Conservation (phyloP, 2,888 invertebrate genomes). For the Chymomyza amoena region DNA sequence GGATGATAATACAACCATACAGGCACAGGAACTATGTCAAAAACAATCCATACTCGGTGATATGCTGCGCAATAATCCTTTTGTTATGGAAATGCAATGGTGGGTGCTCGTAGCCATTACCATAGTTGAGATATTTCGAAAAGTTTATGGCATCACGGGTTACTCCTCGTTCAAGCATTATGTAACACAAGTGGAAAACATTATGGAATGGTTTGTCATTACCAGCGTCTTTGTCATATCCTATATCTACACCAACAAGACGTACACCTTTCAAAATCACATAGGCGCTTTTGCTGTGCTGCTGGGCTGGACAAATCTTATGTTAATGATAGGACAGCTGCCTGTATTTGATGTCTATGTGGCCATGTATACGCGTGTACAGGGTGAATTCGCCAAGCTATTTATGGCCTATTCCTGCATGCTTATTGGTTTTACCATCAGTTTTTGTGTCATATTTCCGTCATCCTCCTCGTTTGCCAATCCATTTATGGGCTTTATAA, state of each 20-base stretch:
- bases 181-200: constrained; percentile 89
- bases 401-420: constrained; percentile 91
- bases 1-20: constrained; percentile 86
- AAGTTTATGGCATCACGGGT: constrained; percentile 89
- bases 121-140: constrained; percentile 88
- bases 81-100: constrained; percentile 90
- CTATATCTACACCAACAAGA: constrained; percentile 87
- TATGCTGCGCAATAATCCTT: constrained; percentile 86
- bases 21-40: constrained; percentile 87
- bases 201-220: constrained; percentile 93
- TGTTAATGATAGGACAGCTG: constrained; percentile 93
- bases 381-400: constrained; percentile 92
- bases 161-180: constrained; percentile 90
- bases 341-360: constrained; percentile 94
- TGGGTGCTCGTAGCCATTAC: constrained; percentile 89
- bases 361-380: constrained; percentile 93
- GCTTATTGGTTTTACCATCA: constrained; percentile 91
- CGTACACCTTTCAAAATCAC: constrained; percentile 91
- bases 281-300: constrained; percentile 92
- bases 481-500: constrained; percentile 90
- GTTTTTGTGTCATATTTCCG: constrained; percentile 93
- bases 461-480: constrained; percentile 89
- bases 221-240: constrained; percentile 90
- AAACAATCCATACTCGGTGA: constrained; percentile 89
- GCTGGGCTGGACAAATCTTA: constrained; percentile 92